Percentiles rank a stretch among this genome's conserved stretches.
Evolutionary conservation across 1,140 invertebrate genomes (phyloP).

Genomic region (Drosophila pandora): DNA sequence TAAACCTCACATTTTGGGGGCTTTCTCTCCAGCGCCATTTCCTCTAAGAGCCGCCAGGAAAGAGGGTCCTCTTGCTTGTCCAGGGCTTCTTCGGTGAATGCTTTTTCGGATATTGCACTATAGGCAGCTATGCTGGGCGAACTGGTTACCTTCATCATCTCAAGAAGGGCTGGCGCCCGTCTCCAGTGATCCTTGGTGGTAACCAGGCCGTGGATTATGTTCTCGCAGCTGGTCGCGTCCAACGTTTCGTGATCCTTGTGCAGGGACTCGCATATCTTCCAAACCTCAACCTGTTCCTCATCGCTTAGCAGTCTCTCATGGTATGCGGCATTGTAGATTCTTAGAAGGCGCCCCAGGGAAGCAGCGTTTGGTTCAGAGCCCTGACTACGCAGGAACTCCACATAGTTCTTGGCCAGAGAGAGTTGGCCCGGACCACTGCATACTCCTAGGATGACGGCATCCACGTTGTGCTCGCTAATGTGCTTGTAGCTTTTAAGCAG

Average conservation of each 20-base stretch:
- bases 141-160: conserved; percentile 85
- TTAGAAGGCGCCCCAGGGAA: conserved; percentile 85
- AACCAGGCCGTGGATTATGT: conserved; percentile 86
- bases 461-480: conserved; percentile 85
- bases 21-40: conserved; percentile 60
- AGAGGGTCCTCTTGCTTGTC: conserved; percentile 24
- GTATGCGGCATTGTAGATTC: conserved; percentile 84
- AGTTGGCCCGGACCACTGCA: conserved; percentile 83
- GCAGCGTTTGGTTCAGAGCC: conserved; percentile 85
- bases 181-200: conserved; percentile 86
- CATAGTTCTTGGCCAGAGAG: conserved; percentile 85
- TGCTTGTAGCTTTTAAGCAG: conserved; percentile 54
- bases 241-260: conserved; percentile 85
- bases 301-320: conserved; percentile 80
- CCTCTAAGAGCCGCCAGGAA: conserved; percentile 68
- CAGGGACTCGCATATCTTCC: conserved; percentile 85
- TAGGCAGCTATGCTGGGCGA: conserved; percentile 64
- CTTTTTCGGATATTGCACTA: conserved; percentile 57
- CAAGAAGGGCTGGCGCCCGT: conserved; percentile 86
- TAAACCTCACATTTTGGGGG: conserved; percentile 73
- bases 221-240: conserved; percentile 86
- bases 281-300: conserved; percentile 85
- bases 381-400: conserved; percentile 84
- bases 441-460: conserved; percentile 85
- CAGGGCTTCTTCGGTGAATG: conserved; percentile 38